Base-by-base conservation (phyloP, 1,140 invertebrate genomes). In the Trichonephila clavipes region DNA sequence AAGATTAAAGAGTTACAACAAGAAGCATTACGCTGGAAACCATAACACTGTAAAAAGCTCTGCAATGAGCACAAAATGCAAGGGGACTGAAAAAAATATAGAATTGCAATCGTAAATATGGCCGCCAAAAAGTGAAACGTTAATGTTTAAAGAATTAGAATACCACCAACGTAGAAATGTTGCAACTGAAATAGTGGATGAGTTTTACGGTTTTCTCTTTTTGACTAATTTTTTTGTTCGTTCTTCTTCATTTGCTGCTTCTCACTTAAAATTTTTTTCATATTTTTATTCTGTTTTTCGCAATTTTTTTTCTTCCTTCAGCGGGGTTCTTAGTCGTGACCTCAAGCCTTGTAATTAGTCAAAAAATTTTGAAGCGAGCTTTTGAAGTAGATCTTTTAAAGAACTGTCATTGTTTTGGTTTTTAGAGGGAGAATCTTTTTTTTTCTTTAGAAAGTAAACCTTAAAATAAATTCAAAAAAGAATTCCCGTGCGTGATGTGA, bases 81-180 rank as follows among this genome's bases (percentile, higher is more conserved):
- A 83, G 40, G 6, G 40, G 5, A 51, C 6, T 21, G 19, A 59
- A 85, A 87, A n/a, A 87, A 87, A 44, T 18, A 87, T 34, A 28
- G 51, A 77, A 77, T 77, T 12, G 72, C 21, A 69, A 8, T 89
- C 69, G 59, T 72, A 72, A 89, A 89, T 89, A 89, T 90, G 58
- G 51, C 72, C n/a, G 10, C 86, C 14, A 34, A 66, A 88, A 51
- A 34, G 3, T 34, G 62, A 88, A 88, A 88, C 19, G 24, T 90
- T 90, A 90, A 90, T 61, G 44, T 44, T 82, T 21, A 24, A 85
- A 66, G 81, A 92, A 92, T 92, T 83, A 92, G 66, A 92, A 92
- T 92, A 58, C 90, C 90, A 92, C 90, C 90, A 92, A 92, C 90
- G 90, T 82, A 90, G 89, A 69, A 69, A n/a, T 69, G 81, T 51